Percentiles rank a stretch among this genome's conserved stretches.
These are phyloP conservation scores for Myotis planiceps DNA, from an alignment of 2,797 vertebrate species.

Conservation along the genomic window DNA sequence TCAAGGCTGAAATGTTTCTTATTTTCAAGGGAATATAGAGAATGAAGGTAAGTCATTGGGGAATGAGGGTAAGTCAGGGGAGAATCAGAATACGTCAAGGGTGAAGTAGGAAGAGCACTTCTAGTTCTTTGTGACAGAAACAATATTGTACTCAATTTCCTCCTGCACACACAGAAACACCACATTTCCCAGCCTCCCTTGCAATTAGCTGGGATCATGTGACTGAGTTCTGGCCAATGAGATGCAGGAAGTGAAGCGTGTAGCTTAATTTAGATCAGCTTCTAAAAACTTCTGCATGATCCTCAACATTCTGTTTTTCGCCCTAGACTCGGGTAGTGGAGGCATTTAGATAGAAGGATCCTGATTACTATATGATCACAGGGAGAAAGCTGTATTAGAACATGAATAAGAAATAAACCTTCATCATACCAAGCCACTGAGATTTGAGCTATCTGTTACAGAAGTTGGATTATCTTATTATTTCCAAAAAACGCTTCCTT, in stretches of 20 bases:
- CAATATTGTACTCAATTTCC: background rate
- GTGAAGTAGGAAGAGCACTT: background rate
- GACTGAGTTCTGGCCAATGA: background rate
- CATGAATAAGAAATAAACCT: background rate
- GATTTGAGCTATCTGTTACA: background rate
- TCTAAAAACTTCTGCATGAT: background rate
- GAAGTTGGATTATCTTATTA: background rate
- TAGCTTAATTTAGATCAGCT: background rate
- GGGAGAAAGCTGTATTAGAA: background rate
- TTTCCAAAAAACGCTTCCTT: background rate
- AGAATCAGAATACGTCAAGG: background rate
- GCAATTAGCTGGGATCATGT: background rate
- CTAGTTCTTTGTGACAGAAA: background rate
- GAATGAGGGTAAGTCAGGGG: background rate
- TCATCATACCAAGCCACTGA: background rate
- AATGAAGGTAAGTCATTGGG: background rate
- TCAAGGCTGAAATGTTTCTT: background rate
- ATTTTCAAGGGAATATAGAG: background rate
- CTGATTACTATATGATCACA: background rate
- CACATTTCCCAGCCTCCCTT: background rate
- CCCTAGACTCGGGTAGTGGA: background rate
- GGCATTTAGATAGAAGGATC: background rate
- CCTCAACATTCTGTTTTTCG: background rate
- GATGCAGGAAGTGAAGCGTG: background rate
- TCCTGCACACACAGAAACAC: background rate